phyloP scores from a whole-genome alignment of 2,113 vertebrate genomes.

The Lycaon pictus region DNA sequence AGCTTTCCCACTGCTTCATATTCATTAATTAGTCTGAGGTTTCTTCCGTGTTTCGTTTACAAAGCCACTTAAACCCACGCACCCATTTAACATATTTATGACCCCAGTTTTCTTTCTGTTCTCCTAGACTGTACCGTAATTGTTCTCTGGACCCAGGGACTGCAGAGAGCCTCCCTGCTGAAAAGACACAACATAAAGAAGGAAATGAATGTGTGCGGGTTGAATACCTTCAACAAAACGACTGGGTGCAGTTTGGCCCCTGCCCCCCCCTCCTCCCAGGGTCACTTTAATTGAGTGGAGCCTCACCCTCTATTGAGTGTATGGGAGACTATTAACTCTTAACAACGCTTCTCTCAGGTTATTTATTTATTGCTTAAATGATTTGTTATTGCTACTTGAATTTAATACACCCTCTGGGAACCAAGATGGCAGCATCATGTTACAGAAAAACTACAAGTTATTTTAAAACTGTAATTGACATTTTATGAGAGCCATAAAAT shows the following conservation, averaged over 20 bases:
- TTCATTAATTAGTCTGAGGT: conserved; percentile 94
- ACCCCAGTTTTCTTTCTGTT: conserved; percentile 94
- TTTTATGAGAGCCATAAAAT: conserved; percentile 91
- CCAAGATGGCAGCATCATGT: conserved; percentile 87
- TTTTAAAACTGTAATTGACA: conserved; percentile 91
- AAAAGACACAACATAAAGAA: conserved; percentile 98
- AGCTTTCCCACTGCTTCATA: conserved; percentile 88
- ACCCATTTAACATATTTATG: conserved; percentile 99
- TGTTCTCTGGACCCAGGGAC: conserved; percentile 91
- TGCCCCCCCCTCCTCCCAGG: conserved; percentile 90
- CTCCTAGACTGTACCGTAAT: conserved; percentile 94
- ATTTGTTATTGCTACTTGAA: conserved; percentile 93
- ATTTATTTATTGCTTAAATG: conserved; percentile 97
- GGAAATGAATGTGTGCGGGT: conserved; percentile 98
- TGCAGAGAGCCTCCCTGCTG: conserved; percentile 92
- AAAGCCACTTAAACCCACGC: conserved; percentile 95
- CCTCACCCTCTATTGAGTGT: conserved; percentile 98
- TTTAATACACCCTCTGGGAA: conserved; percentile 92
- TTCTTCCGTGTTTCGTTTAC: conserved; percentile 92
- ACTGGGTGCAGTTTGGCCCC: conserved; percentile 95
- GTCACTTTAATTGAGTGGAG: conserved; percentile 99
- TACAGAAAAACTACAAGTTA: conserved; percentile 90
- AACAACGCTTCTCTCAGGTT: conserved; percentile 93
- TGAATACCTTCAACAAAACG: conserved; percentile 97
- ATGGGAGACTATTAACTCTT: conserved; percentile 99